Evolutionary conservation across 2,797 vertebrate species (phyloP), one percentile per base, ranked within the genome.

Genomic region (Lindbergichthys nudifrons): DNA sequence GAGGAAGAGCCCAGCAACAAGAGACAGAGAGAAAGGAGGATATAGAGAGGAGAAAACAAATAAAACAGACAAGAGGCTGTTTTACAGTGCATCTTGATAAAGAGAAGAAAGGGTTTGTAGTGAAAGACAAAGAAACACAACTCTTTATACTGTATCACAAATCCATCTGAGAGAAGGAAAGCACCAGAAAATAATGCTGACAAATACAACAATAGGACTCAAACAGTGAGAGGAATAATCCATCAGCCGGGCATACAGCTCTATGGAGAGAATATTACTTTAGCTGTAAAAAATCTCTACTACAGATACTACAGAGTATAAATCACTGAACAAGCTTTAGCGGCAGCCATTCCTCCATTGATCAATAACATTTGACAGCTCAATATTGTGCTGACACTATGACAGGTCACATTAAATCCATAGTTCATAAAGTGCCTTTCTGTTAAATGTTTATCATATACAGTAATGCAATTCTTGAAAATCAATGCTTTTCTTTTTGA

Each of bases 1-100:
- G 92, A 89, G 90, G 96, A 96, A 97, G 96, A 96, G 96, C 96
- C 97, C 97, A 95, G 95, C 93, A 92, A 95, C 94, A 95, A 88
- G 91, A 94, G 89, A 91, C 86, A 89, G 90, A 93, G 71, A 90
- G 74, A 85, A n/a, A 81, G 79, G 70, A 88, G 66, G 78, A 73
- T 36, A 82, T 57, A 87, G 80, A 88, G 83, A 81, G 79, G 81
- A 90, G 84, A 89, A 79, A 84, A 93, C 74, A 90, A 91, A 92
- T 95, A 95, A 85, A 92, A 92, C 77, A 92, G 81, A 91, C 87
- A 92, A 93, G 89, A 95, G 94, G 96, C 83, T 77, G 84, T 87
- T 92, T 93, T 90, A 91, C 74, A 85, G 64, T 78, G 76, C 51
- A 87, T 84, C 74, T 66, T 79, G 30, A 74, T 53, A 74, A 58